Percentiles rank a stretch among this genome's conserved stretches.
These are phyloP conservation scores for Hypocryptadius cinnamomeus DNA, from an alignment of 2,113 vertebrate species.

Conservation along the genomic window DNA sequence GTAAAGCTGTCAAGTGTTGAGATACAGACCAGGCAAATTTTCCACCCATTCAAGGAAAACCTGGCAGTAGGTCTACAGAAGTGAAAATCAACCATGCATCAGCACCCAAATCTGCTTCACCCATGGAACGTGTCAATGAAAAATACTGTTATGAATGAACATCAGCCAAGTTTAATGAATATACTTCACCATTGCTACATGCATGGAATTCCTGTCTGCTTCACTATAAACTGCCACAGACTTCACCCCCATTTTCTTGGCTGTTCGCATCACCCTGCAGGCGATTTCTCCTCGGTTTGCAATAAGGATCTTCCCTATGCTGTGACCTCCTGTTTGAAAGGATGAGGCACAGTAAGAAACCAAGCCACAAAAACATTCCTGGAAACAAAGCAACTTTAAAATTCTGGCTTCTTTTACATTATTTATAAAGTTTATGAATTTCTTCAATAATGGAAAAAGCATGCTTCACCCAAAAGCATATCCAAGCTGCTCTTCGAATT, in stretches of 20 bases:
- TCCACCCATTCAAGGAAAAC: neutral
- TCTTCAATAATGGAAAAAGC: neutral
- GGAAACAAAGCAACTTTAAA: neutral
- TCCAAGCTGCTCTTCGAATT: neutral
- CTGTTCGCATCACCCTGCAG: constrained; percentile 93
- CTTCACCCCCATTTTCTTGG: constrained; percentile 90
- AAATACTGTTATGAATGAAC: neutral
- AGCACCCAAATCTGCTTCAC: neutral
- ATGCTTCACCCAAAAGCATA: neutral
- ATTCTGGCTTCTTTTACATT: neutral
- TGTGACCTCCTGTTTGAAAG: constrained; percentile 65
- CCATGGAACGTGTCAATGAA: neutral
- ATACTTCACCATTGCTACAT: constrained; percentile 87
- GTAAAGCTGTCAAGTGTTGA: neutral
- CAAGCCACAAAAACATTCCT: neutral
- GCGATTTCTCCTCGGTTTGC: constrained; percentile 97
- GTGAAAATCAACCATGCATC: neutral
- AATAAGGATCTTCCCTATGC: constrained; percentile 89
- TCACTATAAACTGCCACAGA: constrained; percentile 96
- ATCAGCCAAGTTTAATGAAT: neutral
- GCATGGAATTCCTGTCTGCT: constrained; percentile 88
- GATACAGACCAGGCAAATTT: neutral
- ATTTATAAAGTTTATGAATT: neutral
- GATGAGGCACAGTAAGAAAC: neutral
- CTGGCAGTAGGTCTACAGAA: neutral